A percentile compares a stretch with the other conserved stretches of the same genome.
Evolutionary conservation across 2,888 invertebrate genomes (phyloP).

Genomic region (Microplitis deprimator): DNA sequence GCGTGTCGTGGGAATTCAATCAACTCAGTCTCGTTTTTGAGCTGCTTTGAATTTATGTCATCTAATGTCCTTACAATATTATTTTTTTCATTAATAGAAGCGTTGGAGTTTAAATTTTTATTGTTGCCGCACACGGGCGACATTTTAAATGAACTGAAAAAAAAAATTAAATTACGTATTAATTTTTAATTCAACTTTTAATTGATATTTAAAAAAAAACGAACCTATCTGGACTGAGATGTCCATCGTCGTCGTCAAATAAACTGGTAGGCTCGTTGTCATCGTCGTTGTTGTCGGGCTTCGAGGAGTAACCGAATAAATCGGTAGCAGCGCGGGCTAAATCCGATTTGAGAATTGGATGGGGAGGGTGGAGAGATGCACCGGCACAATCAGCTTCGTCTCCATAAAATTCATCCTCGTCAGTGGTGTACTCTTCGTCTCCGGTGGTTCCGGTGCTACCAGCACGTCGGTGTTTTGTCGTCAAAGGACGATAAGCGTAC

Average conservation of each 20-base stretch:
- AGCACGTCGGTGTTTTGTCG: conserved; percentile 66
- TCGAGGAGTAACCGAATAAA: conserved; percentile 61
- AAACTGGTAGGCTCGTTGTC: conserved; percentile 71
- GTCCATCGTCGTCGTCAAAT: conserved; percentile 67
- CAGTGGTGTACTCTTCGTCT: conserved; percentile 74
- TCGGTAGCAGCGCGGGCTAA: conserved; percentile 66
- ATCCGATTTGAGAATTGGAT: conserved; percentile 65
- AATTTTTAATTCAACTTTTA: not conserved
- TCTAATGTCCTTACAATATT: not conserved
- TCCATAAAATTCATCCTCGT: conserved; percentile 72
- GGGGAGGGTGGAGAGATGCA: conserved; percentile 56
- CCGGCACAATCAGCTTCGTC: conserved; percentile 71
- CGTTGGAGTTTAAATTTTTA: conserved; percentile 35
- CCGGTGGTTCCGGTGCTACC: conserved; percentile 74
- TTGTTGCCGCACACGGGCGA: conserved; percentile 46
- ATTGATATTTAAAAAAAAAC: not conserved
- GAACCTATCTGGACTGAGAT: conserved; percentile 53
- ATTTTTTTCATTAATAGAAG: not conserved
- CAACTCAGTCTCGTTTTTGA: not conserved
- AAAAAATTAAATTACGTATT: not conserved
- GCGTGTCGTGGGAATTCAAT: conserved; percentile 9
- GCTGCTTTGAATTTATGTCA: not conserved
- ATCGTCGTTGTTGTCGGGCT: conserved; percentile 53
- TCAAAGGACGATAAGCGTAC: conserved; percentile 65
- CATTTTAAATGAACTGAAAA: conserved; percentile 38